Conservation (phyloP, 1,140 invertebrate genomes). For the Cotesia typhae region DNA sequence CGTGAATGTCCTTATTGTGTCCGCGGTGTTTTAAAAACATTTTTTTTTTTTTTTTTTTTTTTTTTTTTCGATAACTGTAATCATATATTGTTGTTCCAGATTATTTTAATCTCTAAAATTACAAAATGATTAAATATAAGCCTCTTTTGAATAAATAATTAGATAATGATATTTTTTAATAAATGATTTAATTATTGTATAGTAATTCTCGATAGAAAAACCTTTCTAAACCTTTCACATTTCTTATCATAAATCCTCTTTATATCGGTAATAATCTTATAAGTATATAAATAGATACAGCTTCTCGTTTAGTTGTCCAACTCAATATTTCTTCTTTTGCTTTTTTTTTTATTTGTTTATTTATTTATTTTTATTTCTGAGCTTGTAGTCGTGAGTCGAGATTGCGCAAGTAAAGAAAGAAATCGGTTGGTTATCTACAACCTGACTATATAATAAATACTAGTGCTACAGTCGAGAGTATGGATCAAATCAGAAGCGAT, state of each 20-base stretch:
- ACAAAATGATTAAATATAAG: neutral
- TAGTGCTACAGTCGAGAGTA: constrained; percentile 11
- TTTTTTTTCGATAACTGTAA: neutral
- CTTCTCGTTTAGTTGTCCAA: constrained; percentile 1
- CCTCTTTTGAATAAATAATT: neutral
- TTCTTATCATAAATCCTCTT: constrained; percentile 16
- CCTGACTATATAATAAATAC: neutral
- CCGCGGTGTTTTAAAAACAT: neutral
- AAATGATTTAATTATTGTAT: neutral
- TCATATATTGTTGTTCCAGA: too few species aligned
- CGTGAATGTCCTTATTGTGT: neutral
- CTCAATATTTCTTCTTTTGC: neutral
- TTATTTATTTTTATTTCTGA: neutral
- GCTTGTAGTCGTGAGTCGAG: constrained; percentile 4
- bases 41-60: constrained; percentile 6
- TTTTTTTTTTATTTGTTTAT: neutral
- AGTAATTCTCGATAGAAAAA: constrained; percentile 6
- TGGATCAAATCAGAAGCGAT: constrained; percentile 15
- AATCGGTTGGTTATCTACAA: constrained; percentile 20
- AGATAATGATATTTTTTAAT: neutral
- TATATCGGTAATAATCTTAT: neutral
- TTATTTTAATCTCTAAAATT: too few species aligned
- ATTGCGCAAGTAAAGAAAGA: constrained; percentile 33
- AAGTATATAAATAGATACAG: constrained; percentile 13
- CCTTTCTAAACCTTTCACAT: constrained; percentile 6